Evolutionary conservation across 2,113 vertebrate genomes (phyloP).

Genomic region (Beaufortia kweichowensis): DNA sequence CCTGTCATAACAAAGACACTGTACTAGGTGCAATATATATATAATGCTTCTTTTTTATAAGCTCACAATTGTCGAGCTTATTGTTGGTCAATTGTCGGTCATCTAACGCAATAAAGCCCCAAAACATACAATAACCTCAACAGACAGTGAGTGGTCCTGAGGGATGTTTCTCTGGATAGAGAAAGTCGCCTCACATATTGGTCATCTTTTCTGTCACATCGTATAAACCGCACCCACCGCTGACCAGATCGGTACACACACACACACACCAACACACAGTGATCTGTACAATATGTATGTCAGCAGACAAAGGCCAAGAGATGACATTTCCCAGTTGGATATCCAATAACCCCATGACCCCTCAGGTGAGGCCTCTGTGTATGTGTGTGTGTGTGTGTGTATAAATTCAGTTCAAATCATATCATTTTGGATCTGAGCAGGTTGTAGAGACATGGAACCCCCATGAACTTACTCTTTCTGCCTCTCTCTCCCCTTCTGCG

Average conservation of each 20-base stretch:
- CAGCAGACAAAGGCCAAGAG: slow-evolving; percentile 47
- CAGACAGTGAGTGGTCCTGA: slow-evolving; percentile 33
- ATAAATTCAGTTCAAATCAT: slow-evolving; percentile 48
- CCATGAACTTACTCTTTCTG: slow-evolving; percentile 15
- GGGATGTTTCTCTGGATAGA: slow-evolving; percentile 47
- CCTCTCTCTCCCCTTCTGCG: slow-evolving; percentile 2
- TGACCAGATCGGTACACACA: slow-evolving; percentile 36
- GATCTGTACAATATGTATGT: slow-evolving; percentile 59
- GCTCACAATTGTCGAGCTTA: slow-evolving; percentile 23
- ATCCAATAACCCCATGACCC: slow-evolving; percentile 23
- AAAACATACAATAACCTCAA: slow-evolving; percentile 17
- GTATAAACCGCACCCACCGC: slow-evolving; percentile 40
- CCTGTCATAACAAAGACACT: background rate
- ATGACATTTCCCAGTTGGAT: slow-evolving; percentile 63
- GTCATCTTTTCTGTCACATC: slow-evolving; percentile 50
- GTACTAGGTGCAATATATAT: slow-evolving; percentile 22
- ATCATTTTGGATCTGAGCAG: slow-evolving; percentile 51
- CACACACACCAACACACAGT: slow-evolving; percentile 30
- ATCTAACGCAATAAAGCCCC: slow-evolving; percentile 10
- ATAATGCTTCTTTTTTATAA: slow-evolving; percentile 24
- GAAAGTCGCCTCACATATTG: slow-evolving; percentile 50
- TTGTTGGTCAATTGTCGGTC: slow-evolving; percentile 37
- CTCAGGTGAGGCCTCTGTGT: slow-evolving; percentile 29
- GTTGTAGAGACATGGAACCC: slow-evolving; percentile 41
- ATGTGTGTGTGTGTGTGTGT: slow-evolving; percentile 28